These are phyloP conservation scores for Lingula anatina DNA, from an alignment of 2,888 invertebrate species.

Conservation along the genomic window DNA sequence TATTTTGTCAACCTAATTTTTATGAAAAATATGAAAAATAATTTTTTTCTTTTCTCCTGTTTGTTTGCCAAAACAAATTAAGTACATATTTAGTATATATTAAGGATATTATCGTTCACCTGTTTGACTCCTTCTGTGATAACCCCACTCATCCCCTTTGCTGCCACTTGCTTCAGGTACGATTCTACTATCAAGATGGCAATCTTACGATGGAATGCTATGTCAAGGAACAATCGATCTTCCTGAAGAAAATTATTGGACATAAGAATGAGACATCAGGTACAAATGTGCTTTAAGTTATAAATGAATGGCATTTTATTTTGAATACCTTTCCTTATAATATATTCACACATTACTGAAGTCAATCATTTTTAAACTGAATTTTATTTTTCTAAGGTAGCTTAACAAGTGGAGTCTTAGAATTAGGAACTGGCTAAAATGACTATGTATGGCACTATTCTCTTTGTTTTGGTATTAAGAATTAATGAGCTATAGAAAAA, in stretches of 20 bases:
- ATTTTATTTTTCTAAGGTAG: too few relatives aligned
- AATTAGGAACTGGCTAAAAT: not conserved
- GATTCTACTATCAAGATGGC: slow-evolving; percentile 66
- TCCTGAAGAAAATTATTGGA: slow-evolving; percentile 30
- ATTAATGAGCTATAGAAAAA: not conserved
- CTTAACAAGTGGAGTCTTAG: not conserved
- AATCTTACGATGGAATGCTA: slow-evolving; percentile 65
- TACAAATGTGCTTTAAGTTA: too few relatives aligned
- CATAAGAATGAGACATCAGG: not conserved
- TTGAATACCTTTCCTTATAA: too few relatives aligned
- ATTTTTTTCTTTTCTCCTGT: too few relatives aligned
- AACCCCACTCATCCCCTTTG: slow-evolving; percentile 45
- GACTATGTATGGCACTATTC: too few relatives aligned
- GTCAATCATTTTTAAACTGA: too few relatives aligned
- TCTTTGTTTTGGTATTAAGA: too few relatives aligned
- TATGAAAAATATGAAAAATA: too few relatives aligned
- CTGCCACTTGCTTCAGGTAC: slow-evolving; percentile 55
- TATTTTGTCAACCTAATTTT: not conserved
- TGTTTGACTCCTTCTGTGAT: slow-evolving; percentile 64
- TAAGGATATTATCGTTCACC: slow-evolving; percentile 25
- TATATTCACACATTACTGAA: too few relatives aligned
- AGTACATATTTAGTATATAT: too few relatives aligned
- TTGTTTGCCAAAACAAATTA: too few relatives aligned
- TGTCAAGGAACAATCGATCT: slow-evolving; percentile 61
- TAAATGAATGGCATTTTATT: too few relatives aligned